phyloP scores from a whole-genome alignment of 2,797 vertebrate species.

The Crax fasciolata region DNA sequence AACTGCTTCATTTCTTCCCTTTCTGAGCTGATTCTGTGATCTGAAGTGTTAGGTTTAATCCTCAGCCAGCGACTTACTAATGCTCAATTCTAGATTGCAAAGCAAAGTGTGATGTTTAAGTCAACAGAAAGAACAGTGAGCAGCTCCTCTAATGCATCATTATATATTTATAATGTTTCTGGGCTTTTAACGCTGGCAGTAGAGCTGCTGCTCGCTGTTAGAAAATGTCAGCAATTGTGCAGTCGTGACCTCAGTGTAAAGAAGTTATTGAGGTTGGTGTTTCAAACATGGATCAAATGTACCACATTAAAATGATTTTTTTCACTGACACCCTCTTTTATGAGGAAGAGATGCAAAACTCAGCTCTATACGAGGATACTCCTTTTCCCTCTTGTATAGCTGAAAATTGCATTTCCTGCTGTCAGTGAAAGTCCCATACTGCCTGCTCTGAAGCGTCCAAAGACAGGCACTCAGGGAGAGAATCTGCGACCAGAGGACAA shows the following conservation, averaged over 20 bases:
- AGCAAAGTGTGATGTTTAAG: neutral
- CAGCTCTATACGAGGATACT: neutral
- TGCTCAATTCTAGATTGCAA: neutral
- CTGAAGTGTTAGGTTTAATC: neutral
- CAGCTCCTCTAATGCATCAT: neutral
- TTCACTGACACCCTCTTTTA: neutral
- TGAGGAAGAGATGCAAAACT: neutral
- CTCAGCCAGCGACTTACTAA: neutral
- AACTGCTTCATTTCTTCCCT: neutral
- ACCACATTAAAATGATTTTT: neutral
- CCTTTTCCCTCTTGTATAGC: neutral
- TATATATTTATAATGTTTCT: neutral
- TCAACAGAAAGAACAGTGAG: neutral
- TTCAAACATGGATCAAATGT: neutral
- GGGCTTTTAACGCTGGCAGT: neutral
- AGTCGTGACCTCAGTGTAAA: neutral
- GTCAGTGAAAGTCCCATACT: neutral
- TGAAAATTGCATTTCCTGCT: neutral
- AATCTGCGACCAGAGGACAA: neutral
- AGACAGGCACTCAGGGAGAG: neutral
- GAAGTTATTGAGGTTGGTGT: neutral
- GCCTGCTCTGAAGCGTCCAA: neutral
- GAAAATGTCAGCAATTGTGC: neutral
- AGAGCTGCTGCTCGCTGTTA: rapidly evolving
- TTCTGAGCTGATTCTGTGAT: neutral